Base-by-base conservation (phyloP, 2,113 vertebrate genomes). In the Ptyas mucosa region DNA sequence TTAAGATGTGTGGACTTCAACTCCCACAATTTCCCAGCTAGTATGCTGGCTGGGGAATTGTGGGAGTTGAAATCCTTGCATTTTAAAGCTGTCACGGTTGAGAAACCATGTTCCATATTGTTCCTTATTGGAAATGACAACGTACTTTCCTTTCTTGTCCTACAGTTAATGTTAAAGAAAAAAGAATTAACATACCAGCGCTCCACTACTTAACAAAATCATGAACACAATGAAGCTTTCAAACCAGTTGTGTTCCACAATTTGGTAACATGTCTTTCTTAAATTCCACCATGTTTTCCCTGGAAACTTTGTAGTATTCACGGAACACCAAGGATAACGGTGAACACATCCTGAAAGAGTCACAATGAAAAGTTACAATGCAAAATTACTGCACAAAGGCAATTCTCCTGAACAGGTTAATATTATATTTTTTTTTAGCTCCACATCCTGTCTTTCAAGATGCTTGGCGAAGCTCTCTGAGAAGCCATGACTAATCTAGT, bases 171-270 rank as follows among this genome's bases (percentile, higher is more conserved):
- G 75, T 39, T 39, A 43, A 81, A n/a, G 6, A 26, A 46, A 61
- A 34, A 92, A 3, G 34, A 8, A 1, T 75, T 39, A n/a, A 43
- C 98, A 94, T 96, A 99, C 99, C 98, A 99, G 97, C 0, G 99
- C 97, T 24, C 98, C 99, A 0, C 99, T 99, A 97, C 99, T 99
- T 87, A 99, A 98, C 34, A 99, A 98, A 96, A 99, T 99, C 99
- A 99, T 99, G 97, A 99, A 99, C 97, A 99, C 98, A 96, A 99
- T 99, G 97, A 99, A 99, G 93, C 98, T 97, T 97, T 99, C 99
- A 18, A 99, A 99, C 99, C 99, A 99, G 96, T 98, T 99, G 95
- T 99, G 99, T 94, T 99, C 99, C 58, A 99, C 99, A 20, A 99
- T 99, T 96, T 97, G 98, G 97, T 95, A 99, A 93, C 99, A 99